These are phyloP conservation scores for Eremophila alpestris DNA, from an alignment of 2,797 vertebrate species.

Conservation along the genomic window DNA sequence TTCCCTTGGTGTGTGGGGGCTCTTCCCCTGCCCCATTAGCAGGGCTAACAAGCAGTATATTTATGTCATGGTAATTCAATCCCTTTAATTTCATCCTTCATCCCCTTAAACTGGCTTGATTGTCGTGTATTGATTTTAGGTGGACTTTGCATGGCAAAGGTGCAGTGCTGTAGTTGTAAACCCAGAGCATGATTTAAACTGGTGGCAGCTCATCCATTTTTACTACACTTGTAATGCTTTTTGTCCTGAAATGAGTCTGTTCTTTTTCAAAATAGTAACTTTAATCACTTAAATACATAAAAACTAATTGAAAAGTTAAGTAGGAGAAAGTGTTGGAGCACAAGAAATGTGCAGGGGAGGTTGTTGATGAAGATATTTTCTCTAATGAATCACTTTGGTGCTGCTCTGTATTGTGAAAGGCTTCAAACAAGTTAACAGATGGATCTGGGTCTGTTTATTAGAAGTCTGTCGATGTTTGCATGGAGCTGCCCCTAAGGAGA, in stretches of 20 bases:
- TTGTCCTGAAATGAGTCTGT: not conserved
- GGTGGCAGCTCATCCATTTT: not conserved
- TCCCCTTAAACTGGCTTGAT: not conserved
- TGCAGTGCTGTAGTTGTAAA: not conserved
- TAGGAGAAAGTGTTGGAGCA: not conserved
- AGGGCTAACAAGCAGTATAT: constrained; percentile 21
- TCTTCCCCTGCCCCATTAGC: not conserved
- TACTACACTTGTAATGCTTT: not conserved
- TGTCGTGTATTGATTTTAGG: not conserved
- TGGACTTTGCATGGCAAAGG: not conserved
- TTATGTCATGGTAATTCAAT: constrained; percentile 29
- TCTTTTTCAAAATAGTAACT: not conserved
- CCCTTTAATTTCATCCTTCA: constrained; percentile 18
- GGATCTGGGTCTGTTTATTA: not conserved
- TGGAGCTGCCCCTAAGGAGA: constrained; percentile 6
- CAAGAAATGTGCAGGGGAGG: not conserved
- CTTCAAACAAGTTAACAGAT: not conserved
- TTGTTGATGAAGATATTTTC: not conserved
- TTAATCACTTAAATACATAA: not conserved
- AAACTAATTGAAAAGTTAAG: not conserved
- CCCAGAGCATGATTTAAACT: not conserved
- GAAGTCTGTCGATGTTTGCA: not conserved
- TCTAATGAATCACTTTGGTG: not conserved
- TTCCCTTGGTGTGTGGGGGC: not conserved
- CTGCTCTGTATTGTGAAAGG: not conserved